Evolutionary conservation across 2,113 vertebrate species (phyloP).

Genomic region (Cephalopterus ornatus): DNA sequence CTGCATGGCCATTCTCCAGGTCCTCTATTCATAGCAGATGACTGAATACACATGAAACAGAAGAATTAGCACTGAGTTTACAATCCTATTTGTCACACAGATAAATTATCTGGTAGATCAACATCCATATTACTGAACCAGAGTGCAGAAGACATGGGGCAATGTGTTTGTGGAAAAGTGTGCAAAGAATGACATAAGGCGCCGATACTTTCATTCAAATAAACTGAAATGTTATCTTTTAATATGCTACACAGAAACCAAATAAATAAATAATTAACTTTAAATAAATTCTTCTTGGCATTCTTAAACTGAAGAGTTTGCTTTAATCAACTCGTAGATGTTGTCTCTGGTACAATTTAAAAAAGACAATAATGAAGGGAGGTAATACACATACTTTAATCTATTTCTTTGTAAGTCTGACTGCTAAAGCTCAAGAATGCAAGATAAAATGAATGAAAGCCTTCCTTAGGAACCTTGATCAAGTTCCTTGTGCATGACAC

Average conservation of each 20-base stretch:
- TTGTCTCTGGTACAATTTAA: background rate
- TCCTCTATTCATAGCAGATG: background rate
- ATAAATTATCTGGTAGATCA: background rate
- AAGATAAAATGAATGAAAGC: conserved; percentile 48
- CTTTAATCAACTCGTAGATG: background rate
- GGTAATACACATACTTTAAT: conserved; percentile 46
- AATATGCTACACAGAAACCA: conserved; percentile 4
- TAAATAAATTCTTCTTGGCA: conserved; percentile 27
- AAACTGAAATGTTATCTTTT: conserved; percentile 4
- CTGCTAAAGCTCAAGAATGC: conserved; percentile 60
- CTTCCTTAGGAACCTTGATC: conserved; percentile 34
- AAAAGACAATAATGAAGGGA: background rate
- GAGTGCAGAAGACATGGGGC: background rate
- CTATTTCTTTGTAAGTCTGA: conserved; percentile 36
- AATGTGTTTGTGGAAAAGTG: background rate
- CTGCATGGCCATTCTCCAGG: background rate
- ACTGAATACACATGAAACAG: background rate
- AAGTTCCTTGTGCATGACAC: conserved; percentile 57
- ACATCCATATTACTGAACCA: background rate
- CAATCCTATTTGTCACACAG: background rate
- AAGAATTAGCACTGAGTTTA: background rate
- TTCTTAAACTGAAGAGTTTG: conserved; percentile 45
- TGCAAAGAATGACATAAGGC: background rate
- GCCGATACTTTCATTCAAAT: background rate
- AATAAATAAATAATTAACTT: conserved; percentile 20